A percentile compares a stretch with the other conserved stretches of the same genome.
phyloP scores from a whole-genome alignment of 2,888 invertebrate genomes.

The Cancer borealis region DNA sequence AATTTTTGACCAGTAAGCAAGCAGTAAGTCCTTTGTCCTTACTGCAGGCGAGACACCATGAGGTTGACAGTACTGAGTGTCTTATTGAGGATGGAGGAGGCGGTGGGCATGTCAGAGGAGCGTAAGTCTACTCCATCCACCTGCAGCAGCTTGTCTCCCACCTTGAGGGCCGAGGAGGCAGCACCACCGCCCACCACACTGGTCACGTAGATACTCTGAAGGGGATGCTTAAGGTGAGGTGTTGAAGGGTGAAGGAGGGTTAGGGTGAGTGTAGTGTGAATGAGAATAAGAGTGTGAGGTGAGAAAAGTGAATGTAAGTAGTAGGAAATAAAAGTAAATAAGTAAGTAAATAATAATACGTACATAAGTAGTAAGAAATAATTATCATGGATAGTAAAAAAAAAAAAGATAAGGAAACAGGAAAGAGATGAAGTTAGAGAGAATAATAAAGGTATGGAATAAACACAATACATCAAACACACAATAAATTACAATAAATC shows the following conservation, averaged over 20 bases:
- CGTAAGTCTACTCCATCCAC: conserved; percentile 70
- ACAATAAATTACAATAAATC: neutral
- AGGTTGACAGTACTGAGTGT: conserved; percentile 67
- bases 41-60: conserved; percentile 73
- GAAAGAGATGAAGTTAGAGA: neutral
- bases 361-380: too few relatives aligned
- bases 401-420: neutral
- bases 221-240: neutral
- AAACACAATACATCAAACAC: neutral
- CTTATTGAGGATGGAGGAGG: conserved; percentile 60
- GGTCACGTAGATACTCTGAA: conserved; percentile 68
- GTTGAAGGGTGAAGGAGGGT: neutral
- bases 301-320: neutral
- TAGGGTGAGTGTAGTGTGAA: neutral
- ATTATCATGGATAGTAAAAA: too few relatives aligned
- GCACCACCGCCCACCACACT: conserved; percentile 71
- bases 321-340: neutral
- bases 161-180: conserved; percentile 70
- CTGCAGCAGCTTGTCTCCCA: conserved; percentile 70
- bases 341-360: too few relatives aligned
- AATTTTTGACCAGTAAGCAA: neutral
- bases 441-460: neutral
- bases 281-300: neutral
- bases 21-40: neutral
- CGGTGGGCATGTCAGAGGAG: conserved; percentile 46